Evolutionary conservation across 2,888 invertebrate species (phyloP), one percentile per base, ranked within the genome.

Genomic region (Tiliacea citrago): DNA sequence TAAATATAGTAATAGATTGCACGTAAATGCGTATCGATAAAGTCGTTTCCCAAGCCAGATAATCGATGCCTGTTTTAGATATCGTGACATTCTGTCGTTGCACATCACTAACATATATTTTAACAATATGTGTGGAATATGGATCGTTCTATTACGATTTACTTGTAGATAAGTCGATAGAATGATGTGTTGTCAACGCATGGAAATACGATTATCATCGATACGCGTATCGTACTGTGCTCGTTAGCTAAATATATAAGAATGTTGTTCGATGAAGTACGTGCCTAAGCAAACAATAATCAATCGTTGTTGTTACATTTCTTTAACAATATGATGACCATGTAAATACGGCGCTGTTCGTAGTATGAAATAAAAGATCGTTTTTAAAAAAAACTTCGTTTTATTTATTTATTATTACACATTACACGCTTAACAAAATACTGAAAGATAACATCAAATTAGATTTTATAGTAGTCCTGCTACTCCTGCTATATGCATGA

Each of bases 311-410:
- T 94, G 96, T 96, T 96, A 96, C 96, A 96, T 96, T 96, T 96
- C 96, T 94, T 94, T 96, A 95, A 95, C 96, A 96, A 96, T 96
- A 96, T 96, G 93, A 94, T 93, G 94, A 95, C 93, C 93, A 95
- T 96, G 96, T 96, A 96, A 95, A 95, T 96, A 95, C 95, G 95
- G 94, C 96, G 95, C 96, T 95, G 96, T 96, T 96, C 95, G 96
- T 96, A 96, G 95, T 95, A 94, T 94, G 94, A 94, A 77, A 95
- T 95, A 95, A 94, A 91, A 92, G 95, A 93, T 93, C 93, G 95
- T 96, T 94, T 94, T 95, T 96, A 95, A 93, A 92, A 90, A 90
- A 88, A 53, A 18, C 61, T 76, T 89, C 82, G 89, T 94, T 94
- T 94, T 91, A 93, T 93, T 95, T 92, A 68, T 45, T 70, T 72